phyloP scores from a whole-genome alignment of 1,140 invertebrate genomes.

The Tyrophagus putrescentiae region DNA sequence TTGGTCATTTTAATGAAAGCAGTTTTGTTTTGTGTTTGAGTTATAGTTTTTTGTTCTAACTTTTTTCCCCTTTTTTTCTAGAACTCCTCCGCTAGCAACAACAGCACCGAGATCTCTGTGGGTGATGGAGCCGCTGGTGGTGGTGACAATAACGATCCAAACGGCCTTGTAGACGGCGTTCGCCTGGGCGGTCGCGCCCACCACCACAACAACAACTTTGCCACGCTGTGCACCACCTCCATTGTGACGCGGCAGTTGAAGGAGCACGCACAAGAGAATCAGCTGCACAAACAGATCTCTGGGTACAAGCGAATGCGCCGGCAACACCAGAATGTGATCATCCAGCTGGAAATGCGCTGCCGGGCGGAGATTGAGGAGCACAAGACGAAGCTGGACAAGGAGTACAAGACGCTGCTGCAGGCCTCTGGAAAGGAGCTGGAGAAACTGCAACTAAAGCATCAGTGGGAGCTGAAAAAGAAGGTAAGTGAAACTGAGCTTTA shows the following conservation, averaged over 20 bases:
- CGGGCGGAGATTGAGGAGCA: slow-evolving; percentile 87
- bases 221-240: slow-evolving; percentile 92
- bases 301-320: slow-evolving; percentile 95
- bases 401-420: slow-evolving; percentile 79
- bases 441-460: slow-evolving; percentile 68
- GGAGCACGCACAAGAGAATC: slow-evolving; percentile 79
- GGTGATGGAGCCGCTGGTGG: too few species aligned
- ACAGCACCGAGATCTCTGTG: slow-evolving; percentile 28
- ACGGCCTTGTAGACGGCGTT: too few species aligned
- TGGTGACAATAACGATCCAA: too few species aligned
- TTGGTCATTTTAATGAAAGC: slow-evolving; percentile 27
- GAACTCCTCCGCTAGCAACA: slow-evolving; percentile 31
- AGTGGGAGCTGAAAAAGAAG: slow-evolving; percentile 74
- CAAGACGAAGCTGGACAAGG: slow-evolving; percentile 83
- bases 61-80: slow-evolving; percentile 21
- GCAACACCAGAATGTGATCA: slow-evolving; percentile 85
- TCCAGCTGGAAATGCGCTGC: slow-evolving; percentile 75
- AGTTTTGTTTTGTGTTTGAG: slow-evolving; percentile 12
- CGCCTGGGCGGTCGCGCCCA: too few species aligned
- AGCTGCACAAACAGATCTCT: slow-evolving; percentile 98
- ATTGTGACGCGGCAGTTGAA: slow-evolving; percentile 97
- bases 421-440: slow-evolving; percentile 84
- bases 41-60: not conserved
- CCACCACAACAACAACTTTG: slow-evolving; percentile 97
- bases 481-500: slow-evolving; percentile 25